Conservation (phyloP, 2,888 invertebrate genomes). For the Arge pagana region DNA sequence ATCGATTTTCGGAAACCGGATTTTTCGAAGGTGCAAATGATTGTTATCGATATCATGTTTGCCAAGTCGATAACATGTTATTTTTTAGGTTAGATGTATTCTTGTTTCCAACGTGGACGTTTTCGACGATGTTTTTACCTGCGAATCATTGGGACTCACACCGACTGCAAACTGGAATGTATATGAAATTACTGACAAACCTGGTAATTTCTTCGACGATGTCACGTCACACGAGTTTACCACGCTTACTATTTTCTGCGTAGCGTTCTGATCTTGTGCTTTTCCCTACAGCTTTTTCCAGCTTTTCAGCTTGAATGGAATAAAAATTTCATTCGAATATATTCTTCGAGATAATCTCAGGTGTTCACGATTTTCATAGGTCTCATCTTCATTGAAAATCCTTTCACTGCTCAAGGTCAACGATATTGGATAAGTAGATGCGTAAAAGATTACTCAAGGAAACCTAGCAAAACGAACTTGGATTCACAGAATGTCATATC, state of each 20-base stretch:
- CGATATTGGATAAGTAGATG: conserved; percentile 83
- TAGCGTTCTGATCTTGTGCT: too few species aligned
- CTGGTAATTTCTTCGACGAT: conserved; percentile 59
- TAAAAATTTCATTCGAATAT: too few species aligned
- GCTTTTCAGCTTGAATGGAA: too few species aligned
- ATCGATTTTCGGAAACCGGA: conserved; percentile 61
- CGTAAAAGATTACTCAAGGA: conserved; percentile 74
- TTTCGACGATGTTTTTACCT: too few species aligned
- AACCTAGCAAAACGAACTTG: conserved; percentile 74
- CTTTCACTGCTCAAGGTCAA: conserved; percentile 79
- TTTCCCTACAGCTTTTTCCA: too few species aligned
- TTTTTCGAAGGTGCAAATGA: conserved; percentile 33
- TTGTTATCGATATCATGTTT: conserved; percentile 13
- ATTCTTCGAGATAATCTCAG: conserved; percentile 1
- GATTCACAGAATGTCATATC: conserved; percentile 60
- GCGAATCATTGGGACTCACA: conserved; percentile 56
- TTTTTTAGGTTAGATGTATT: conserved; percentile 53
- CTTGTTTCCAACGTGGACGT: conserved; percentile 20
- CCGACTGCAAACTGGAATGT: conserved; percentile 66
- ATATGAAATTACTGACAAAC: conserved; percentile 65
- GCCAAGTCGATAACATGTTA: not conserved
- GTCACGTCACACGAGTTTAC: too few species aligned
- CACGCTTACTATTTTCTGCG: too few species aligned
- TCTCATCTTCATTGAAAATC: conserved; percentile 80
- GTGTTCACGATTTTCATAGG: conserved; percentile 58